A percentile compares a stretch with the other conserved stretches of the same genome.
Conservation (phyloP, 2,113 vertebrate genomes). For the Chloropsis hardwickii region DNA sequence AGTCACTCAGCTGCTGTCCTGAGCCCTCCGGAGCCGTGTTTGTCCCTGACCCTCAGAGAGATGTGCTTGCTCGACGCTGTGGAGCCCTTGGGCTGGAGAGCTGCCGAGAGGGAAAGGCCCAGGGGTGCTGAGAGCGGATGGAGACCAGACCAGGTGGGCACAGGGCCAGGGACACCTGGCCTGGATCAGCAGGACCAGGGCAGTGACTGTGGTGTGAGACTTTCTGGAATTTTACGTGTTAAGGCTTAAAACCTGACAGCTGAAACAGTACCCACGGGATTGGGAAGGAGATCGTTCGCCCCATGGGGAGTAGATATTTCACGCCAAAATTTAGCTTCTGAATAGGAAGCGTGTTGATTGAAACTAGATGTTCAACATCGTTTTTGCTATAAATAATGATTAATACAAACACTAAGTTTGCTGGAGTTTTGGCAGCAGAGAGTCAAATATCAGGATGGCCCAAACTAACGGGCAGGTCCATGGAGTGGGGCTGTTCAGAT, state of each 20-base stretch:
- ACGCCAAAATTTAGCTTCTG: not conserved
- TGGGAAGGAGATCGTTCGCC: not conserved
- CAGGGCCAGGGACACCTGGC: not conserved
- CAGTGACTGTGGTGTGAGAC: not conserved
- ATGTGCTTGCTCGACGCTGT: fast-evolving
- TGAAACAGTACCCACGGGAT: fast-evolving
- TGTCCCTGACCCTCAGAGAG: not conserved
- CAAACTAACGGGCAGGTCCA: fast-evolving
- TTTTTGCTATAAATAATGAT: not conserved
- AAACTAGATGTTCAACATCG: not conserved
- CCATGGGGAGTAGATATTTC: not conserved
- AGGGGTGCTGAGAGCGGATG: not conserved
- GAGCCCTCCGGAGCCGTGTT: fast-evolving
- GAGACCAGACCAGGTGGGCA: not conserved
- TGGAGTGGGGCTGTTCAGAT: fast-evolving
- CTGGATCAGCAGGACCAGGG: not conserved
- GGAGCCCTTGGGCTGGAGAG: not conserved
- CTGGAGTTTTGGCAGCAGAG: not conserved
- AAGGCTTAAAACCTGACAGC: not conserved
- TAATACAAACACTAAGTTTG: not conserved
- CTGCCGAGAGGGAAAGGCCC: not conserved
- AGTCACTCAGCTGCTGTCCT: fast-evolving
- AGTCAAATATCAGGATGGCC: not conserved
- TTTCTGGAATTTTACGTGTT: not conserved
- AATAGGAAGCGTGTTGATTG: not conserved